phyloP scores from a whole-genome alignment of 2,113 vertebrate genomes.

The Castor canadensis region DNA sequence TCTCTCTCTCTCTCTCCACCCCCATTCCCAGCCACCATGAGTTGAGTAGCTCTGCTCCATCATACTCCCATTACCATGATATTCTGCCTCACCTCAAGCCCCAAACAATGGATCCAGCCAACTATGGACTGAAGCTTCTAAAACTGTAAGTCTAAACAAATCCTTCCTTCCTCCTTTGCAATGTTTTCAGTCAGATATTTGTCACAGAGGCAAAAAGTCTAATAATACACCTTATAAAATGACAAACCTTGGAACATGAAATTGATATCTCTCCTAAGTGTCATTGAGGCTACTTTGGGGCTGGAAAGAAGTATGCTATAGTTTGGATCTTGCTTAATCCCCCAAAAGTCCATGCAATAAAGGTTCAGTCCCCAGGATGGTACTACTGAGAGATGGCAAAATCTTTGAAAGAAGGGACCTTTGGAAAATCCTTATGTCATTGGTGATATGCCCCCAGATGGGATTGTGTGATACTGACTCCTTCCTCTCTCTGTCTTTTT shows the following conservation, averaged over 20 bases:
- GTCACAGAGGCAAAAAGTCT: not conserved
- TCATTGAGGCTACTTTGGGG: not conserved
- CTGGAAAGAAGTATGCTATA: not conserved
- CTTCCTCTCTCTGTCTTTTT: not conserved
- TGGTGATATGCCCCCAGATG: not conserved
- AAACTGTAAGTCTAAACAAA: not conserved
- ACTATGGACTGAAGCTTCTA: not conserved
- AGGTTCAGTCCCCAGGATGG: not conserved
- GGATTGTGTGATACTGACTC: not conserved
- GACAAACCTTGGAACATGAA: not conserved
- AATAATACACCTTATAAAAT: not conserved
- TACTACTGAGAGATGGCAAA: not conserved
- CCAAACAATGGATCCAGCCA: not conserved
- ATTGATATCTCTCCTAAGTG: not conserved
- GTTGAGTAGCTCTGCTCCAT: no score
- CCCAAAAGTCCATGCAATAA: not conserved
- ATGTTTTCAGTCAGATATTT: not conserved
- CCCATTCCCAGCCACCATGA: no score
- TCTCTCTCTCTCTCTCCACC: no score
- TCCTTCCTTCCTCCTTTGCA: not conserved
- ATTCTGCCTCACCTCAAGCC: not conserved
- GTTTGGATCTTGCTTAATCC: not conserved
- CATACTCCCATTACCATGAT: not conserved
- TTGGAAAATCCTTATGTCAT: not conserved
- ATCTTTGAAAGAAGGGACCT: not conserved